Base-by-base conservation (phyloP, 2,888 invertebrate genomes). In the Pristionchus maxplancki region DNA sequence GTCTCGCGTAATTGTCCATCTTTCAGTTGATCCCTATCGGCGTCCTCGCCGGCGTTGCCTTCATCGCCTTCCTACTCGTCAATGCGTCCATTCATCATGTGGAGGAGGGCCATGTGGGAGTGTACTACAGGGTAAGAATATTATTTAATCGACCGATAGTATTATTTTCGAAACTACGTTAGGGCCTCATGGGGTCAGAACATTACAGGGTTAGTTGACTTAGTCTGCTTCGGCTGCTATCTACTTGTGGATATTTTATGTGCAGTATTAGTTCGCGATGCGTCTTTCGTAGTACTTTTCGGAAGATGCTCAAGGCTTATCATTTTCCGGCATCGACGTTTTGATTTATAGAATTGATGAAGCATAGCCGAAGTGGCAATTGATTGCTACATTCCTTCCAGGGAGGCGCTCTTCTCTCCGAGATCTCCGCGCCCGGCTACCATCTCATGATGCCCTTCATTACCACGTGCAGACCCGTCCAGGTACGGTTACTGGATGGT, bases 371-470 rank as follows among this genome's bases (percentile, higher is more conserved):
- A 9, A 31, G 28, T 20, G n/a, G 31, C 2, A 5, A 28, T 31
- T 2, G 15, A 64, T 2, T 64, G 31, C 11, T 6, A 48, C 4
- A 34, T 3, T n/a, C 1, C 15, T 40, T 53, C 2, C 93, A 97
- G 97, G 97, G 97, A 91, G 97, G 97, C 89, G 97, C 97, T 24
- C 95, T 97, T 86, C 95, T 97, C 74, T 96, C 97, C n/a, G 95
- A 96, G n/a, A 97, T 97, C 28, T 97, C 97, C 94, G 96, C 96
- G 91, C 97, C 97, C 50, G 97, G 97, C 11, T 97, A 97, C 95
- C 97, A 97, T 93, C 97, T 97, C 96, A 97, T 97, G 97, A 95
- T 97, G 90, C 97, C 97, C 0, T 95, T 97, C 89, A 95, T 97
- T 87, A 97, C 97, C 58, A 96, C 96, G 11, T 97, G 96, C 94